A percentile compares a stretch with the other conserved stretches of the same genome.
Conservation (phyloP, 2,113 vertebrate species). For the Muscicapa adusta region DNA sequence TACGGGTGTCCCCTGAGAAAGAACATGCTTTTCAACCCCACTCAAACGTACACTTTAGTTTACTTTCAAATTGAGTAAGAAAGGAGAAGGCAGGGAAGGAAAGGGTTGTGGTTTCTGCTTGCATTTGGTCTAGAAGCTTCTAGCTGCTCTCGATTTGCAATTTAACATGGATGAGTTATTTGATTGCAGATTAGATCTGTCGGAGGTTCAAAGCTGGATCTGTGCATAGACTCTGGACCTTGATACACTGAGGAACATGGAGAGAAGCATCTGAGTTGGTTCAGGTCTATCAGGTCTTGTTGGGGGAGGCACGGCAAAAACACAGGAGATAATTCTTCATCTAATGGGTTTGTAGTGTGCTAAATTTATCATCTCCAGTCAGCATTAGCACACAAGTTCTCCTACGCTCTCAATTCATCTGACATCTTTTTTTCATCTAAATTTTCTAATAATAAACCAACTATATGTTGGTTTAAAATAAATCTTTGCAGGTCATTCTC, state of each 20-base stretch:
- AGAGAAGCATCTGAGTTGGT: background rate
- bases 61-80: background rate
- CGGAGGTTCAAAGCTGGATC: background rate
- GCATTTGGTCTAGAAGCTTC: background rate
- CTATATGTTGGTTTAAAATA: background rate
- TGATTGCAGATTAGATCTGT: background rate
- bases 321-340: background rate
- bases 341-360: background rate
- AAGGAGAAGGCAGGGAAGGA: background rate
- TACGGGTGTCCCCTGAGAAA: background rate
- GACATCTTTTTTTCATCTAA: background rate
- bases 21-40: background rate
- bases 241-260: background rate
- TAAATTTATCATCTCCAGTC: background rate
- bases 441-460: background rate
- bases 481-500: background rate
- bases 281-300: background rate
- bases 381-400: background rate
- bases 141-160: background rate
- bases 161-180: background rate
- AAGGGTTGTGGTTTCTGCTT: background rate
- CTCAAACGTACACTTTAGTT: accelerated
- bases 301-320: background rate
- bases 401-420: background rate
- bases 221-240: background rate